Conservation (phyloP, 2,797 vertebrate genomes). For the Sciurus vulgaris region DNA sequence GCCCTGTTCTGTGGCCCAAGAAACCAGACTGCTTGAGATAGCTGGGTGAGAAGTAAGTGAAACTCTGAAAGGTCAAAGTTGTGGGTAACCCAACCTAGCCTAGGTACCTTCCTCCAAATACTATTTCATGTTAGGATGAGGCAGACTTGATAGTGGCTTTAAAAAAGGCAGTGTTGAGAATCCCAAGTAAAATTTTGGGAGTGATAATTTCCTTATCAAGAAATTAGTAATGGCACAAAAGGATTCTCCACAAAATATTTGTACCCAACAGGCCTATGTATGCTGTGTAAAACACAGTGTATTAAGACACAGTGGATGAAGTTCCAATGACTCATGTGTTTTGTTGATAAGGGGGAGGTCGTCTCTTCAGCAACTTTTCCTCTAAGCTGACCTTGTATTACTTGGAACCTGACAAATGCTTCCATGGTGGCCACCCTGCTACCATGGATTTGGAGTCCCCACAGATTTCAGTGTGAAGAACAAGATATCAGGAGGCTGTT, state of each 20-base stretch:
- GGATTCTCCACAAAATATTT: background rate
- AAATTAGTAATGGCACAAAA: background rate
- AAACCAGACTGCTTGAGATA: background rate
- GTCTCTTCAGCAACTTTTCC: background rate
- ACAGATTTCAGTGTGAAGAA: background rate
- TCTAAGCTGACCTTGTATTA: accelerated
- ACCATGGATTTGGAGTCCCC: background rate
- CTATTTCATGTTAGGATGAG: background rate
- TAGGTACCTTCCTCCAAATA: background rate
- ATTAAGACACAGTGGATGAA: background rate
- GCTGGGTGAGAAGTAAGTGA: background rate
- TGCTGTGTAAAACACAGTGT: background rate
- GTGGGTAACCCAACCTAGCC: background rate
- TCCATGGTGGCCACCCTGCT: background rate
- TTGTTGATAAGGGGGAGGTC: background rate
- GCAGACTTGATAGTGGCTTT: background rate
- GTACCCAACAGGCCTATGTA: background rate
- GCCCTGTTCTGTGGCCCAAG: background rate
- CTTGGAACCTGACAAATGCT: too few relatives aligned
- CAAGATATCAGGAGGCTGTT: background rate
- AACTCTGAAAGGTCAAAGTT: background rate
- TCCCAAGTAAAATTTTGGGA: slow-evolving; percentile 1
- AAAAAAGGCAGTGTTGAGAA: background rate
- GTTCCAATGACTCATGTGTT: background rate
- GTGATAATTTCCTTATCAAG: background rate